A percentile compares a stretch with the other conserved stretches of the same genome.
These are phyloP conservation scores for Diuraphis noxia DNA, from an alignment of 1,140 invertebrate species.

Conservation along the genomic window DNA sequence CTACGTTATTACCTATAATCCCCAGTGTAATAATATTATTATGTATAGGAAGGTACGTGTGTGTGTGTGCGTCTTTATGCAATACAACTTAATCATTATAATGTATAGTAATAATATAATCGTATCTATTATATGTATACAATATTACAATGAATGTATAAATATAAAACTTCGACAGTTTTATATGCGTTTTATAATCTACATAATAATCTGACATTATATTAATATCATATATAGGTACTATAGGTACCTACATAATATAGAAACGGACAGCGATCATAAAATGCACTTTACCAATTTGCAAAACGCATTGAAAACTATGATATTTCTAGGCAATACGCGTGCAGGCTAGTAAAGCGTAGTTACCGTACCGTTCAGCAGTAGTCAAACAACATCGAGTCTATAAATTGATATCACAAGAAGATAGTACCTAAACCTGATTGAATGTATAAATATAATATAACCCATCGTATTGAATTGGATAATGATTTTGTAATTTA, in stretches of 20 bases:
- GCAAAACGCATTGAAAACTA: not conserved
- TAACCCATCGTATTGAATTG: not conserved
- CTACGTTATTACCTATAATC: not conserved
- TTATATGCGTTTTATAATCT: not conserved
- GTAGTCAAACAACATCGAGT: too few species aligned
- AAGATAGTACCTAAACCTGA: too few species aligned
- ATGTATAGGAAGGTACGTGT: not conserved
- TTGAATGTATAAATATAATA: too few species aligned
- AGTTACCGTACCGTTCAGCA: too few species aligned
- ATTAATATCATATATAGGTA: not conserved
- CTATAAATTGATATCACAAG: too few species aligned
- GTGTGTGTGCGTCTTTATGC: not conserved
- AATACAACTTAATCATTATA: conserved; percentile 12
- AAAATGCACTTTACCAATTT: not conserved
- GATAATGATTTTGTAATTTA: not conserved
- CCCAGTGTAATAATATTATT: not conserved
- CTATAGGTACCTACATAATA: not conserved
- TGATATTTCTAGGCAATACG: not conserved
- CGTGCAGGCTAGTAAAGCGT: too few species aligned
- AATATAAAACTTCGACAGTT: not conserved
- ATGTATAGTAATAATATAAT: not conserved
- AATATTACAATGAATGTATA: conserved; percentile 11
- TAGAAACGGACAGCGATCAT: not conserved
- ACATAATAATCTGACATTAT: not conserved
- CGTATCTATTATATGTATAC: not conserved